phyloP scores from a whole-genome alignment of 2,113 vertebrate species.

The Perognathus longimembris region DNA sequence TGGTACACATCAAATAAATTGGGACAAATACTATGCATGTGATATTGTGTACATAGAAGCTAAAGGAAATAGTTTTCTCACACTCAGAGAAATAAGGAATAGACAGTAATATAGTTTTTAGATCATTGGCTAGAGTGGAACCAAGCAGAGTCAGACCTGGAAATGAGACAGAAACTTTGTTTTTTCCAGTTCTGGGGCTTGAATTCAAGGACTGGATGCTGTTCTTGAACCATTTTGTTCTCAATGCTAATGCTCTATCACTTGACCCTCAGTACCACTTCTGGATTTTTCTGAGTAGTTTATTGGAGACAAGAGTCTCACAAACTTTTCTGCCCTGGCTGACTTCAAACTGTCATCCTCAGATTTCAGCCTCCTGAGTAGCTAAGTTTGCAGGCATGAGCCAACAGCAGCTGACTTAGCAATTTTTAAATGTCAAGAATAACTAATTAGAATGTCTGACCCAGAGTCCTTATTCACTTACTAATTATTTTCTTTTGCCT shows the following conservation, averaged over 20 bases:
- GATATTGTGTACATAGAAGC: background rate
- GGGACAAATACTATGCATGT: background rate
- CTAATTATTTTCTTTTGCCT: slow-evolving; percentile 51
- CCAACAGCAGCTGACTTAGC: too few relatives aligned
- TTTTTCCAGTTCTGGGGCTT: too few relatives aligned
- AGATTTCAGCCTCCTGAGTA: too few relatives aligned
- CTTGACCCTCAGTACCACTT: too few relatives aligned
- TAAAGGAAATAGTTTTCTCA: slow-evolving; percentile 30
- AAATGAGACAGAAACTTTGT: slow-evolving; percentile 18
- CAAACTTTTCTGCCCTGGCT: too few relatives aligned
- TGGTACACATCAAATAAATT: background rate
- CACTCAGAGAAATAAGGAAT: slow-evolving; percentile 12
- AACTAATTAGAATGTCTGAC: slow-evolving; percentile 17
- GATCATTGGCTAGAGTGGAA: slow-evolving; percentile 5
- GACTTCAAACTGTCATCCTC: too few relatives aligned
- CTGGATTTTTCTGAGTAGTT: too few relatives aligned
- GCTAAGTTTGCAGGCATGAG: too few relatives aligned
- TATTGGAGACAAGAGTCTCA: too few relatives aligned
- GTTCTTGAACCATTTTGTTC: too few relatives aligned
- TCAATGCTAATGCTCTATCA: too few relatives aligned
- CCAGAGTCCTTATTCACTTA: background rate
- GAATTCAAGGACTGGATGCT: too few relatives aligned
- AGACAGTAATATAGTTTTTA: slow-evolving; percentile 34
- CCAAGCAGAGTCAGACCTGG: slow-evolving; percentile 19
- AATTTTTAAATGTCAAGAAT: slow-evolving; percentile 7